Percentiles rank a stretch among this genome's conserved stretches.
Conservation (phyloP, 2,113 vertebrate species). For the Willisornis vidua region DNA sequence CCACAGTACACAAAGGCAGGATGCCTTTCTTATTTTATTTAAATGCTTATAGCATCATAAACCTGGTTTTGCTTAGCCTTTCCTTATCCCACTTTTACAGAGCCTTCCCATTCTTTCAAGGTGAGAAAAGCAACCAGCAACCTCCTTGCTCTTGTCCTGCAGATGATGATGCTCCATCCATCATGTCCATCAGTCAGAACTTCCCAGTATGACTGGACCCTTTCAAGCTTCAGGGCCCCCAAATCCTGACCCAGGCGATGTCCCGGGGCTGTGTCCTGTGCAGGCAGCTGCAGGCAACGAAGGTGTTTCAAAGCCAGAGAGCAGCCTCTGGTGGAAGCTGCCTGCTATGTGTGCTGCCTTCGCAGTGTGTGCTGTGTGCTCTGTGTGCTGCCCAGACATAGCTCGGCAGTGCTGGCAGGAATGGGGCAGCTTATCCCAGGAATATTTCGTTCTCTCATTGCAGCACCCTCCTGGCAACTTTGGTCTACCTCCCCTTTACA, state of each 20-base stretch:
- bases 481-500: accelerated
- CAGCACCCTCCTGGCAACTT: accelerated
- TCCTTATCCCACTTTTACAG: background rate
- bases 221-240: accelerated
- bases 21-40: background rate
- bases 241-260: background rate
- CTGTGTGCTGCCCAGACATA: background rate
- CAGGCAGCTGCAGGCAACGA: background rate
- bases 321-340: conserved; percentile 61
- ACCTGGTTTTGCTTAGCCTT: background rate
- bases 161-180: background rate
- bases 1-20: background rate
- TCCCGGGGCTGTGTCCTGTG: background rate
- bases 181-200: accelerated
- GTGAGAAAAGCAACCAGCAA: background rate
- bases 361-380: background rate
- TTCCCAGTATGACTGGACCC: accelerated
- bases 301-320: background rate
- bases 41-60: background rate
- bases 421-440: accelerated
- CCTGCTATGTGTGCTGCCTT: background rate
- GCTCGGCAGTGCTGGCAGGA: background rate
- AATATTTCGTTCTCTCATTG: accelerated
- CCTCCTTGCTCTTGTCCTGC: background rate
- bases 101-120: background rate